Conservation (phyloP, 2,797 vertebrate genomes). For the Lagodon rhomboides region DNA sequence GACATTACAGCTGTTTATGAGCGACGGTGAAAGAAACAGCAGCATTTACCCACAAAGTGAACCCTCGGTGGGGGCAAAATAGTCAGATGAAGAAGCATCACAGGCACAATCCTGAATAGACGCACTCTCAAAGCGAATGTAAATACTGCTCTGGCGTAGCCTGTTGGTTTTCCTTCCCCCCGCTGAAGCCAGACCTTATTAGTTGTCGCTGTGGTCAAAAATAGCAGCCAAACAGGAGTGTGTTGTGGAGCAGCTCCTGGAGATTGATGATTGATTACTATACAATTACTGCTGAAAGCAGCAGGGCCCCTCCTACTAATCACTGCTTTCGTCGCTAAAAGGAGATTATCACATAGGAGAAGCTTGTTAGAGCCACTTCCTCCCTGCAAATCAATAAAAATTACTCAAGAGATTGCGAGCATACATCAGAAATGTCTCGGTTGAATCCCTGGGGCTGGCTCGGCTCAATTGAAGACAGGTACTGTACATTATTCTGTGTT, state of each 20-base stretch:
- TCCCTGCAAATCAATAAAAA: conserved; percentile 77
- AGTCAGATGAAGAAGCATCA: conserved; percentile 7
- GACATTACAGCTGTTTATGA: conserved; percentile 57
- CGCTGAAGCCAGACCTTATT: conserved; percentile 48
- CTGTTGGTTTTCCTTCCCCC: conserved; percentile 27
- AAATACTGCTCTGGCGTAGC: conserved; percentile 23
- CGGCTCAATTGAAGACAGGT: conserved; percentile 42
- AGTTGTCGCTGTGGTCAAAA: conserved; percentile 63
- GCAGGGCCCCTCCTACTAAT: conserved; percentile 77
- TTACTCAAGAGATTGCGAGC: conserved; percentile 63
- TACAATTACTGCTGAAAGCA: conserved; percentile 83
- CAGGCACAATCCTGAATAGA: neutral
- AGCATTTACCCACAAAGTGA: conserved; percentile 23
- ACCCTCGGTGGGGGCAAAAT: conserved; percentile 11
- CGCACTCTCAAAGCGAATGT: conserved; percentile 18
- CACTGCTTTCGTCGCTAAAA: conserved; percentile 80
- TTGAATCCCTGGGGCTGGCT: conserved; percentile 35
- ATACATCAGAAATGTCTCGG: conserved; percentile 58
- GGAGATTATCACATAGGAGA: conserved; percentile 79
- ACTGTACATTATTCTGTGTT: conserved; percentile 38
- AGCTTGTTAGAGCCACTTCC: conserved; percentile 76
- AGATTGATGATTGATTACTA: conserved; percentile 83
- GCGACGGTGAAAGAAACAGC: conserved; percentile 4
- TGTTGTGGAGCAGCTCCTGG: conserved; percentile 68
- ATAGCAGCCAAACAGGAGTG: conserved; percentile 68